Evolutionary conservation across 1,140 invertebrate genomes (phyloP).

Genomic region (Drosophila orena): DNA sequence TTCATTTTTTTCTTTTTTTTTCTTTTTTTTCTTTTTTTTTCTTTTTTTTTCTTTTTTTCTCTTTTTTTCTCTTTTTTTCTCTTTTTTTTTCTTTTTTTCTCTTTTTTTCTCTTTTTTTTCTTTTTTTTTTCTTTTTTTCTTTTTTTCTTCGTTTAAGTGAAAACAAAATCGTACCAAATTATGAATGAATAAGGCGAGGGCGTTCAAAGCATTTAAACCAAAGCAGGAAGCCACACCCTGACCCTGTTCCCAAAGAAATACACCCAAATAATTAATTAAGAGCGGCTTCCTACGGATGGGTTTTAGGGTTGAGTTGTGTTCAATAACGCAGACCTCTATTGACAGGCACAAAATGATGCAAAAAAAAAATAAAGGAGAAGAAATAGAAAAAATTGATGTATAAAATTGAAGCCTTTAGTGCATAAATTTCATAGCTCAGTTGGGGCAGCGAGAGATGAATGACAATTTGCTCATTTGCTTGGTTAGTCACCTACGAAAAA

Average conservation of each 20-base stretch:
- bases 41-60: no score
- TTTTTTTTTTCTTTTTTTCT: no score
- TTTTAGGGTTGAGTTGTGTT: slow-evolving; percentile 33
- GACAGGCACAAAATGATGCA: slow-evolving; percentile 1
- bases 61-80: no score
- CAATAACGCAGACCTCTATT: slow-evolving; percentile 32
- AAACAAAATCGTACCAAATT: slow-evolving; percentile 12
- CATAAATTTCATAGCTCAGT: slow-evolving; percentile 35
- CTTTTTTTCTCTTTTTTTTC: no score
- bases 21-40: no score
- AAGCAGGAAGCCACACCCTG: slow-evolving; percentile 72
- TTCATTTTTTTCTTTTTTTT: no score
- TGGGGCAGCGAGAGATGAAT: slow-evolving; percentile 38
- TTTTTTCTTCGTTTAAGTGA: not conserved
- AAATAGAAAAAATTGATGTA: slow-evolving; percentile 7
- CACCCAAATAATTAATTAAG: slow-evolving; percentile 75
- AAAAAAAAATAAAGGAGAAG: not conserved
- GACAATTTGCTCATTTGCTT: slow-evolving; percentile 46
- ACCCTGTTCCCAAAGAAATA: slow-evolving; percentile 42
- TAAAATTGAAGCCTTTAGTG: slow-evolving; percentile 42
- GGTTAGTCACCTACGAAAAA: slow-evolving; percentile 26
- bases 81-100: no score
- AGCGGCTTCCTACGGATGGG: slow-evolving; percentile 37
- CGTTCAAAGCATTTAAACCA: slow-evolving; percentile 6
- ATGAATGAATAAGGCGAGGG: slow-evolving; percentile 23